These are phyloP conservation scores for Oryzias sinensis DNA, from an alignment of 2,797 vertebrate genomes.

Conservation along the genomic window DNA sequence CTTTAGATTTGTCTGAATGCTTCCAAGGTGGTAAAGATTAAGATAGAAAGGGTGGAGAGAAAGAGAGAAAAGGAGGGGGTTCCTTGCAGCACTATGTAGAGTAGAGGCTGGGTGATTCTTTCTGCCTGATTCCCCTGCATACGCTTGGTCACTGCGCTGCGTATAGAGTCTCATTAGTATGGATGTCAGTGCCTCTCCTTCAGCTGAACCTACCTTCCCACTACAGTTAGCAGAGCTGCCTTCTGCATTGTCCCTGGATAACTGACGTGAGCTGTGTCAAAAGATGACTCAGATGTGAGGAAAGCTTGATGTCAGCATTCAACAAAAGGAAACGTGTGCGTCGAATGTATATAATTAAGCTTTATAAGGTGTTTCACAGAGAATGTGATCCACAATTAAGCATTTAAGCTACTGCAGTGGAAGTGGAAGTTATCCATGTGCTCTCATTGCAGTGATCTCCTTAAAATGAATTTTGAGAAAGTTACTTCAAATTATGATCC, in stretches of 20 bases:
- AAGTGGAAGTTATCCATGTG: too few species aligned
- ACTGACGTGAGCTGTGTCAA: conserved; percentile 50
- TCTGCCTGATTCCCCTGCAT: conserved; percentile 50
- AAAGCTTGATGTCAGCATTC: too few species aligned
- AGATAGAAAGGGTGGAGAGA: conserved; percentile 27
- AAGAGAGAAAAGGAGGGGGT: conserved; percentile 1
- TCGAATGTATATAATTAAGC: too few species aligned
- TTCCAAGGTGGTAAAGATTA: conserved; percentile 23
- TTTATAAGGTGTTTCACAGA: too few species aligned
- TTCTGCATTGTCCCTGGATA: conserved; percentile 77
- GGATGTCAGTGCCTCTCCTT: conserved; percentile 72
- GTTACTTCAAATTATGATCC: too few species aligned
- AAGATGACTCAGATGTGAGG: conserved; percentile 44
- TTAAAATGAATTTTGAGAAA: too few species aligned
- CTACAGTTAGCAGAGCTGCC: conserved; percentile 68
- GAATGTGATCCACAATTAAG: too few species aligned
- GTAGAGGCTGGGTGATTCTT: conserved; percentile 51
- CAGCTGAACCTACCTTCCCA: conserved; percentile 76
- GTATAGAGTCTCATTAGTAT: conserved; percentile 73
- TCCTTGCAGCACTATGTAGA: conserved; percentile 27
- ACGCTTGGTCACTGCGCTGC: conserved; percentile 54
- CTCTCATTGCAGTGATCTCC: too few species aligned
- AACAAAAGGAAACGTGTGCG: too few species aligned
- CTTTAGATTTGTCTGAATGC: conserved; percentile 32
- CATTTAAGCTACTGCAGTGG: too few species aligned